Evolutionary conservation across 2,113 vertebrate species (phyloP).

Genomic region (Morone chrysops): DNA sequence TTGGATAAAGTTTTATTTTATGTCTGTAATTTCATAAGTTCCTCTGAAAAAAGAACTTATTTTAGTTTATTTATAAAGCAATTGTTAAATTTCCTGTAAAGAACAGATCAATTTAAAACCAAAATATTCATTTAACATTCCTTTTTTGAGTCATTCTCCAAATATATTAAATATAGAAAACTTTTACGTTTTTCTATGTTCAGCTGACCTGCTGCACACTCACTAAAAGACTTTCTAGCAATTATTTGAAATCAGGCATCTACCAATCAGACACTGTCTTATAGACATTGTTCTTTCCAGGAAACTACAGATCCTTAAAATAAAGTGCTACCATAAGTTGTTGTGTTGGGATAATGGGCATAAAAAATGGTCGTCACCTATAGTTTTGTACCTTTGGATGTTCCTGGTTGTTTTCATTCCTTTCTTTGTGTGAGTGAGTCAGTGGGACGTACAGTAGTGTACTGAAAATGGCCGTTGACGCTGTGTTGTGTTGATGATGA

Average conservation of each 20-base stretch:
- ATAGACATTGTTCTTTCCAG: neutral
- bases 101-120: too few species aligned
- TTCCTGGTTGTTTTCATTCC: conserved; percentile 12
- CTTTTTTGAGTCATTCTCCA: too few species aligned
- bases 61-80: neutral
- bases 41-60: neutral
- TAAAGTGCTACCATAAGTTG: neutral
- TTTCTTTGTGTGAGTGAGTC: conserved; percentile 7
- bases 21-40: neutral
- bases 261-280: neutral
- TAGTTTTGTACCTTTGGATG: neutral
- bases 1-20: too few species aligned
- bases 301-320: neutral
- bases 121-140: too few species aligned
- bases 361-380: neutral
- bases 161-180: too few species aligned
- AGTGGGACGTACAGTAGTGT: conserved; percentile 46
- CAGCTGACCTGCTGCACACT: neutral
- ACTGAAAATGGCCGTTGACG: conserved; percentile 43
- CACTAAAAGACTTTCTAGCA: neutral
- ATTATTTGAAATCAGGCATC: neutral
- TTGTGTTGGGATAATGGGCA: neutral
- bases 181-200: too few species aligned
- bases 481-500: conserved; percentile 48
- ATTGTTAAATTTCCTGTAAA: neutral